These are phyloP conservation scores for Telmatochromis sp. DNA, from an alignment of 2,113 vertebrate genomes.

Conservation along the genomic window DNA sequence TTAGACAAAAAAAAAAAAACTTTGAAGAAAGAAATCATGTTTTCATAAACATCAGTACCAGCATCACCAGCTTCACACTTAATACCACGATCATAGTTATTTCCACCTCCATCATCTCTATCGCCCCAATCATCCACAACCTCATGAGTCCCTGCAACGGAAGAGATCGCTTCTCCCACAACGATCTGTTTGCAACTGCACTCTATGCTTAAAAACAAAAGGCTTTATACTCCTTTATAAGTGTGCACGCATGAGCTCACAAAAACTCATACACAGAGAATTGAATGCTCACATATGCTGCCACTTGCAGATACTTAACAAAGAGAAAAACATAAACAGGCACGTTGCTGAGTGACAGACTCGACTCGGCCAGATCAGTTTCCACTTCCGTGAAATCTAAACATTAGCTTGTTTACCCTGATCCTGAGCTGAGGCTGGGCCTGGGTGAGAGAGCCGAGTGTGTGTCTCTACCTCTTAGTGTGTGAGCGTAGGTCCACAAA, in stretches of 20 bases:
- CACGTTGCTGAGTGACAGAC: constrained; percentile 53
- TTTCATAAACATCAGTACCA: not conserved
- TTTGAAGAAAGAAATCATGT: not conserved
- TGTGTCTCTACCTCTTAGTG: not conserved
- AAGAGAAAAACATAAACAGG: constrained; percentile 56
- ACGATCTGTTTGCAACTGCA: not conserved
- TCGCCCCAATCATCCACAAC: not conserved
- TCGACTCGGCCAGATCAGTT: constrained; percentile 43
- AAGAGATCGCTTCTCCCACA: not conserved
- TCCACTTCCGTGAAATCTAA: constrained; percentile 65
- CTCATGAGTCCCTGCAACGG: not conserved
- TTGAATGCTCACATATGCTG: constrained; percentile 15
- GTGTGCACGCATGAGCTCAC: not conserved
- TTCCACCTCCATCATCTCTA: not conserved
- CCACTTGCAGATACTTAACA: constrained; percentile 25
- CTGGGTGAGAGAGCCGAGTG: not conserved
- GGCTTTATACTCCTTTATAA: not conserved
- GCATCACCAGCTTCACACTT: not conserved
- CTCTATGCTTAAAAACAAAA: not conserved
- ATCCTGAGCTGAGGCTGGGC: constrained; percentile 8
- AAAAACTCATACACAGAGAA: not conserved
- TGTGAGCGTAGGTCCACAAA: not conserved
- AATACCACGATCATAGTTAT: not conserved
- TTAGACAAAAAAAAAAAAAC: not conserved
- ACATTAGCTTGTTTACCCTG: constrained; percentile 60